A percentile compares a stretch with the other conserved stretches of the same genome.
Evolutionary conservation across 2,113 vertebrate species (phyloP).

Genomic region (Cettia cetti): DNA sequence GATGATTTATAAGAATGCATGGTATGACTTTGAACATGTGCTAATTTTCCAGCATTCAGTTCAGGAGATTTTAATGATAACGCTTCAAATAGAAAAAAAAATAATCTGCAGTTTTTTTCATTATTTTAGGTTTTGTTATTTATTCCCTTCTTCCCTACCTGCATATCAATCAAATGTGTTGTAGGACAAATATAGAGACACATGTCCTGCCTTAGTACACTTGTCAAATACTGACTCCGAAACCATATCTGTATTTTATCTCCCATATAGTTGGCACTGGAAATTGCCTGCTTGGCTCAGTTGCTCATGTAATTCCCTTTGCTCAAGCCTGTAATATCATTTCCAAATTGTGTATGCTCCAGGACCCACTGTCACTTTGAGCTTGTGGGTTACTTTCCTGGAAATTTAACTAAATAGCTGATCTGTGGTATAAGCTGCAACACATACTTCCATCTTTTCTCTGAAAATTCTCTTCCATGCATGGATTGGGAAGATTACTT

Average conservation of each 20-base stretch:
- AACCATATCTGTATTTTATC: not conserved
- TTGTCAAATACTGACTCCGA: not conserved
- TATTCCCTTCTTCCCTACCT: not conserved
- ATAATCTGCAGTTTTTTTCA: not conserved
- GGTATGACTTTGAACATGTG: not conserved
- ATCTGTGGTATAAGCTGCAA: not conserved
- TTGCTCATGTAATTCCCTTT: not conserved
- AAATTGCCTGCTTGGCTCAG: constrained; percentile 23
- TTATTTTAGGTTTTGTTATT: not conserved
- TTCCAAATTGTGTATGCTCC: not conserved
- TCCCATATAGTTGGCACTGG: not conserved
- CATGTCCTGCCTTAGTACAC: not conserved
- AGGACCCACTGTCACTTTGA: not conserved
- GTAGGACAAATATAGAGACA: not conserved
- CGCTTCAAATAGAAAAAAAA: not conserved
- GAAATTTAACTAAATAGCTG: not conserved
- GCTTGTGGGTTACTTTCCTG: not conserved
- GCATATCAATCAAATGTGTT: not conserved
- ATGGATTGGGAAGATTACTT: not conserved
- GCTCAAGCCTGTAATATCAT: not conserved
- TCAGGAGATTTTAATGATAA: not conserved
- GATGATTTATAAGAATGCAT: not conserved
- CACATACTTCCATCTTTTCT: not conserved
- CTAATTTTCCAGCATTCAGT: not conserved
- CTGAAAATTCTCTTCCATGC: not conserved